These are phyloP conservation scores for Akabosia matsudoensis DNA, from an alignment of 1,140 invertebrate genomes.

Conservation along the genomic window DNA sequence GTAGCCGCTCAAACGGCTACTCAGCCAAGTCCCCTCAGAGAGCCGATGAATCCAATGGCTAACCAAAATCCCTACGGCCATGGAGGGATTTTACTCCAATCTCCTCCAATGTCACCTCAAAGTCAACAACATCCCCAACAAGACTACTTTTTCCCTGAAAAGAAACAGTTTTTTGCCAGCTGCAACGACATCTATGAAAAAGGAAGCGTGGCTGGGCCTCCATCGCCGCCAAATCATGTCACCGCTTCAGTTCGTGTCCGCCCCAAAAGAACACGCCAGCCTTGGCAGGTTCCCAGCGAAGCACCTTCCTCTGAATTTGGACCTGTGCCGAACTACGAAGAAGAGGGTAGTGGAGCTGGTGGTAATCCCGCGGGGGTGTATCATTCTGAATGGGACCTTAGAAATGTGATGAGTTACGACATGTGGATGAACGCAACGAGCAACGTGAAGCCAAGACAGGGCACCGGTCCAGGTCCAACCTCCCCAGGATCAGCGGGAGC, in stretches of 20 bases:
- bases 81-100: background rate
- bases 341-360: conserved; percentile 29
- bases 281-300: conserved; percentile 38
- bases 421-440: conserved; percentile 39
- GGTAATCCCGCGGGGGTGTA: conserved; percentile 19
- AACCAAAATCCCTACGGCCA: background rate
- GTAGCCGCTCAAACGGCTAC: background rate
- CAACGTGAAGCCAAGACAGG: conserved; percentile 23
- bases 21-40: conserved; percentile 5
- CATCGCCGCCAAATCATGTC: conserved; percentile 25
- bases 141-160: conserved; percentile 47
- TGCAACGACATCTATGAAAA: conserved; percentile 39
- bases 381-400: conserved; percentile 46
- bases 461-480: background rate
- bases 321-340: conserved; percentile 45
- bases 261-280: conserved; percentile 41
- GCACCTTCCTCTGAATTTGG: conserved; percentile 32
- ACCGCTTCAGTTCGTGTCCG: conserved; percentile 44
- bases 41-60: conserved; percentile 1
- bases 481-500: background rate
- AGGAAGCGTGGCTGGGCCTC: background rate
- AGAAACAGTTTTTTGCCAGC: conserved; percentile 42
- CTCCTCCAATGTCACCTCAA: background rate
- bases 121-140: background rate
- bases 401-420: conserved; percentile 45